These are phyloP conservation scores for Amazona vittata DNA, from an alignment of 2,113 vertebrate genomes.

Conservation along the genomic window DNA sequence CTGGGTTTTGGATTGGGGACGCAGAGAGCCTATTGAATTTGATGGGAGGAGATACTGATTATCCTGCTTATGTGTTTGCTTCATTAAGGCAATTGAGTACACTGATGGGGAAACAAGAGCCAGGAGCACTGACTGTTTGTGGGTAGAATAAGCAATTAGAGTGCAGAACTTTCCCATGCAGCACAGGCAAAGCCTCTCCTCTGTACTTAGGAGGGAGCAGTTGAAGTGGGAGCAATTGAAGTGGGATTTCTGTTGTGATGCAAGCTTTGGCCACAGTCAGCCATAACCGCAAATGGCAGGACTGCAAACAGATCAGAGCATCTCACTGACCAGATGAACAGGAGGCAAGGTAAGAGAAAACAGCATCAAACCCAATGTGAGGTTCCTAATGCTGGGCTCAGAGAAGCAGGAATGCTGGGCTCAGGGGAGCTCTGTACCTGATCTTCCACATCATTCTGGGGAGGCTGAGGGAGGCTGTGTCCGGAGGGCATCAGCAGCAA, in stretches of 20 bases:
- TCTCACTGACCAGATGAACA: not conserved
- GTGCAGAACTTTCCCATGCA: not conserved
- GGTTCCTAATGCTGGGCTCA: not conserved
- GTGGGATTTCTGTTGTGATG: not conserved
- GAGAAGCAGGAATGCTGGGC: no score
- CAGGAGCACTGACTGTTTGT: not conserved
- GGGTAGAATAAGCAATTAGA: not conserved
- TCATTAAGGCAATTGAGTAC: not conserved
- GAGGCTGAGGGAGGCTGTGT: not conserved
- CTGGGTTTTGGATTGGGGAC: not conserved
- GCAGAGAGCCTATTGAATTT: no score
- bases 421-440: not conserved
- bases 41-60: not conserved
- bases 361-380: not conserved
- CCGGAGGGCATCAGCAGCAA: not conserved
- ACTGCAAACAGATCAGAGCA: fast-evolving
- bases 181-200: no score
- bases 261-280: not conserved
- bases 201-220: not conserved
- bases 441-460: fast-evolving
- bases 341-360: not conserved
- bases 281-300: not conserved
- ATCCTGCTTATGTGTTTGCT: not conserved
- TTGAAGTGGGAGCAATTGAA: not conserved
- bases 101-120: fast-evolving